Conservation (phyloP, 1,140 invertebrate species). For the Drosophila kurseongensis region DNA sequence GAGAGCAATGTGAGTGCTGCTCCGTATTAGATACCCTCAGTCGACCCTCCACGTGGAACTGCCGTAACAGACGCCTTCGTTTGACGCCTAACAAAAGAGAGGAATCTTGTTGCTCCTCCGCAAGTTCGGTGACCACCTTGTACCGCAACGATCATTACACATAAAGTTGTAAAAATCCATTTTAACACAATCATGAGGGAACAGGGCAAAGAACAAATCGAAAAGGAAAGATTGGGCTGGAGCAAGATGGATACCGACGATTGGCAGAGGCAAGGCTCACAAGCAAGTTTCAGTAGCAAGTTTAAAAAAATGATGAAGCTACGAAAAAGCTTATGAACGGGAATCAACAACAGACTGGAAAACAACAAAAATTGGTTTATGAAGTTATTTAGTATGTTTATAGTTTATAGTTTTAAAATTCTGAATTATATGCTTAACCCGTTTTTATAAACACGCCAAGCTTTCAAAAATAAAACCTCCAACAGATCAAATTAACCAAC, state of each 20-base stretch:
- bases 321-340: background rate
- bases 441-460: too few relatives aligned
- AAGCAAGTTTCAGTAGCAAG: too few relatives aligned
- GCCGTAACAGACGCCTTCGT: background rate
- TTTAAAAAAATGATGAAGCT: background rate
- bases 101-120: background rate
- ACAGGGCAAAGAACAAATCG: background rate
- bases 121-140: background rate
- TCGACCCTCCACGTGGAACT: background rate
- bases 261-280: conserved; percentile 15
- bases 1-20: background rate
- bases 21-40: background rate
- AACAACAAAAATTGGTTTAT: background rate
- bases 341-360: background rate
- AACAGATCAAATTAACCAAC: too few relatives aligned
- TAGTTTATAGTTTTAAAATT: background rate
- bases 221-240: background rate
- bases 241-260: conserved; percentile 7
- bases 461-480: too few relatives aligned
- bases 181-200: background rate
- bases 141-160: background rate
- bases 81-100: background rate
- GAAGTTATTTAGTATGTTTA: background rate
- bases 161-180: background rate
- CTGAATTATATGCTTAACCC: too few relatives aligned